These are phyloP conservation scores for Lordiphosa andalusiaca DNA, from an alignment of 2,888 invertebrate species.

Conservation along the genomic window DNA sequence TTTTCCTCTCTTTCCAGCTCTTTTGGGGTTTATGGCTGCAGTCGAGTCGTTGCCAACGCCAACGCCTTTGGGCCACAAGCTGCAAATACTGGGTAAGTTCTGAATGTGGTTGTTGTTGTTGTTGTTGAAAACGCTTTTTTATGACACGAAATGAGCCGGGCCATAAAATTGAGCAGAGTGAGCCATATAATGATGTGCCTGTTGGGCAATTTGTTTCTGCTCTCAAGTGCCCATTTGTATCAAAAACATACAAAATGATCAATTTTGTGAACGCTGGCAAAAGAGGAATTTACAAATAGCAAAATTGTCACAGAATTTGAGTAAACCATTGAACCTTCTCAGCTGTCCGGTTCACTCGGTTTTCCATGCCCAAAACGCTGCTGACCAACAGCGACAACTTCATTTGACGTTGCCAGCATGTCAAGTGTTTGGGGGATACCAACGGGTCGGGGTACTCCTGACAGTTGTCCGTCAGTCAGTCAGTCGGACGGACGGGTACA, in stretches of 20 bases:
- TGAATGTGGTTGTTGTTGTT: conserved; percentile 31
- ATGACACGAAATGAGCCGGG: conserved; percentile 64
- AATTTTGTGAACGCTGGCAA: no score
- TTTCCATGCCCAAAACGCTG: no score
- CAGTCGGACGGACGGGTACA: conserved; percentile 49
- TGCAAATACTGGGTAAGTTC: conserved; percentile 64
- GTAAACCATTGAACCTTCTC: no score
- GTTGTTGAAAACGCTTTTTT: conserved; percentile 67
- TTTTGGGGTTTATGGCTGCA: conserved; percentile 52
- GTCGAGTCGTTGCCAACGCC: conserved; percentile 42
- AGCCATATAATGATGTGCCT: conserved; percentile 53
- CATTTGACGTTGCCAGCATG: no score
- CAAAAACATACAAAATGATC: no score
- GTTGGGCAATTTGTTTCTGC: conserved; percentile 9
- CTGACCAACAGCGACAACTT: no score
- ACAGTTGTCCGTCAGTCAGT: conserved; percentile 29
- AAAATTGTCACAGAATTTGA: no score
- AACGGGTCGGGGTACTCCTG: background rate
- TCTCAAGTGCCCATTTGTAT: no score
- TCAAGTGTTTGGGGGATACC: no score
- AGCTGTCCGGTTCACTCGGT: no score
- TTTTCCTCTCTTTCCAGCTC: conserved; percentile 12
- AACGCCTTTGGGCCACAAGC: conserved; percentile 68
- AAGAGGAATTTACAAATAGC: no score
- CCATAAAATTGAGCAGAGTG: conserved; percentile 56